These are phyloP conservation scores for Rhea pennata DNA, from an alignment of 2,113 vertebrate genomes.

Conservation along the genomic window DNA sequence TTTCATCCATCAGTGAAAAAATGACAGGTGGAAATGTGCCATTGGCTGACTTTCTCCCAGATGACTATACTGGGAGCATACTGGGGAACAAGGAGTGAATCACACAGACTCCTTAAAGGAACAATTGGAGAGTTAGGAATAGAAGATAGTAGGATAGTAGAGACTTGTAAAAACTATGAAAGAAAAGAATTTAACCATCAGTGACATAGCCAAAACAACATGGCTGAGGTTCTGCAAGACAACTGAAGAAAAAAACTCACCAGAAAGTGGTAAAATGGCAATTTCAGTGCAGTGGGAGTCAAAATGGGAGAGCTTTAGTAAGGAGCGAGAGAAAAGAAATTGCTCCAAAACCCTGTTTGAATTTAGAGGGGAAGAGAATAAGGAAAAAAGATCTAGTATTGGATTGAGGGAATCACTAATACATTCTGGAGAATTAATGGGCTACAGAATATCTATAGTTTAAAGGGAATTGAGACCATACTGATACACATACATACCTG, in stretches of 20 bases:
- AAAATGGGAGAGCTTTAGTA: neutral
- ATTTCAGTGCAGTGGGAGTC: neutral
- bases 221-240: neutral
- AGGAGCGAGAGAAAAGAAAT: neutral
- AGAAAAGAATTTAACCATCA: neutral
- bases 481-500: too few relatives aligned
- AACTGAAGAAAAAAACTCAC: neutral
- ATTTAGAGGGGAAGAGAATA: slow-evolving; percentile 10
- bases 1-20: neutral
- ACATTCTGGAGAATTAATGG: neutral
- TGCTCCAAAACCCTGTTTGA: neutral
- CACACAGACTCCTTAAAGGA: neutral
- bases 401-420: neutral
- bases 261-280: neutral
- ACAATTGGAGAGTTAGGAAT: neutral
- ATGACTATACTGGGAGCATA: neutral
- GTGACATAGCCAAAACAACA: slow-evolving; percentile 29
- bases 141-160: neutral
- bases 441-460: neutral
- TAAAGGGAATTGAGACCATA: neutral
- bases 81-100: neutral
- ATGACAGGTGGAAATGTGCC: neutral
- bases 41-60: neutral
- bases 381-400: neutral
- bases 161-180: neutral